Evolutionary conservation across 2,888 invertebrate species (phyloP).

Genomic region (Cyclophora punctaria): DNA sequence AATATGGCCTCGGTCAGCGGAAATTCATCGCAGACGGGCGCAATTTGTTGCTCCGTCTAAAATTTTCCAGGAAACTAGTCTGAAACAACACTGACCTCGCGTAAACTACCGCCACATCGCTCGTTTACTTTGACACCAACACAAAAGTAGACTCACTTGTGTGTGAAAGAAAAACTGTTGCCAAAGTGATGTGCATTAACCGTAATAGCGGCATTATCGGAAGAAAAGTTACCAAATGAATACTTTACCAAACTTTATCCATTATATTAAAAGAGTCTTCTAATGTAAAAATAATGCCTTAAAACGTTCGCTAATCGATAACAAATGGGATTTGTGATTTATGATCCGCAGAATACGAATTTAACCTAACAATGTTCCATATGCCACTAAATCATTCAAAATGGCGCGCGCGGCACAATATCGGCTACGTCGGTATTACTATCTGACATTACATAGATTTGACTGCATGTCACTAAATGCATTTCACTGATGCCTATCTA

Average conservation of each 20-base stretch:
- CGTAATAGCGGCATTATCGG: constrained; percentile 1
- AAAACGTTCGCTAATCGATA: constrained; percentile 16
- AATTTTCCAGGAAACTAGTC: constrained; percentile 51
- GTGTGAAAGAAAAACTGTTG: constrained; percentile 5
- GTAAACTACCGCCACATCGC: constrained; percentile 10
- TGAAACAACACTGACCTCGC: constrained; percentile 20
- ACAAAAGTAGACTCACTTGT: background rate
- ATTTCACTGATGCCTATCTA: background rate
- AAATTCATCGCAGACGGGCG: constrained; percentile 53
- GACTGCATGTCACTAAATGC: too few species aligned
- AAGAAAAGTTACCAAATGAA: background rate
- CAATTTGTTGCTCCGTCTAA: constrained; percentile 50
- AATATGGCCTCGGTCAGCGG: constrained; percentile 47
- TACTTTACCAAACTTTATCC: constrained; percentile 5
- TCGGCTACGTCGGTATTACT: too few species aligned
- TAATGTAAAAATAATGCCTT: constrained; percentile 16
- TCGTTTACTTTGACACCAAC: constrained; percentile 6
- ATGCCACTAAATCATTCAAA: constrained; percentile 7
- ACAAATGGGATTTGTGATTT: constrained; percentile 13
- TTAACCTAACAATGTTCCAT: constrained; percentile 4
- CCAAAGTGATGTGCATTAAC: constrained; percentile 4
- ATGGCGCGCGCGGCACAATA: too few species aligned
- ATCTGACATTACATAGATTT: too few species aligned
- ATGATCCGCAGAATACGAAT: constrained; percentile 4
- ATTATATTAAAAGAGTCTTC: constrained; percentile 6